Conservation (phyloP, 2,113 vertebrate genomes). For the Scophthalmus maximus region DNA sequence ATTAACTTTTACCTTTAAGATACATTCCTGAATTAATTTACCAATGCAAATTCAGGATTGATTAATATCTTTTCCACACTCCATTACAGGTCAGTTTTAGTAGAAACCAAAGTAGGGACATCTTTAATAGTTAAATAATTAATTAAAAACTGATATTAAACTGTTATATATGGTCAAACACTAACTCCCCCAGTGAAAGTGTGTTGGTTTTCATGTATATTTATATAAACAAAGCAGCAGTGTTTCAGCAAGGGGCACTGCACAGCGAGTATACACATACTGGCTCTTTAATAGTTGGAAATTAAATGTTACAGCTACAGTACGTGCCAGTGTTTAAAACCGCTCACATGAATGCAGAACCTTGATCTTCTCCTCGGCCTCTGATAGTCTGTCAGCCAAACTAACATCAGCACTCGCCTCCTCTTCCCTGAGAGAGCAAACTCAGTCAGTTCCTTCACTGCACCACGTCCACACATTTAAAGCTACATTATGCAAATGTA, state of each 20-base stretch:
- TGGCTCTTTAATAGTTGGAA: constrained; percentile 27
- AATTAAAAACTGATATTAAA: not conserved
- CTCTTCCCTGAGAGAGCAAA: constrained; percentile 84
- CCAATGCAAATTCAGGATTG: not conserved
- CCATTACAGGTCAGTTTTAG: not conserved
- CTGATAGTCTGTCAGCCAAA: constrained; percentile 89
- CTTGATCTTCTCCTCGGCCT: constrained; percentile 96
- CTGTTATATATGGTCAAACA: not conserved
- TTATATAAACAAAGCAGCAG: constrained; percentile 3
- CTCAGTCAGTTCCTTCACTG: constrained; percentile 24
- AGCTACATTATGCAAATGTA: constrained; percentile 11
- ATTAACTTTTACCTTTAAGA: constrained; percentile 54
- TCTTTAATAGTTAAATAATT: not conserved
- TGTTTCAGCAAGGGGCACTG: constrained; percentile 49
- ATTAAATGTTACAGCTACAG: constrained; percentile 42
- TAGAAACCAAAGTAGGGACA: not conserved
- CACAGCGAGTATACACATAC: not conserved
- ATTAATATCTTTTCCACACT: not conserved
- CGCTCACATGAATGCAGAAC: constrained; percentile 91
- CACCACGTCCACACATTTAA: constrained; percentile 11
- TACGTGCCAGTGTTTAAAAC: constrained; percentile 39
- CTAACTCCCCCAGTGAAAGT: too few relatives aligned
- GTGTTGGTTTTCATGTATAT: constrained; percentile 5
- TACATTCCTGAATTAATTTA: constrained; percentile 6
- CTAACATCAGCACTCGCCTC: constrained; percentile 85